Base-by-base conservation (phyloP, 2,113 vertebrate species). In the Microtus oregoni region DNA sequence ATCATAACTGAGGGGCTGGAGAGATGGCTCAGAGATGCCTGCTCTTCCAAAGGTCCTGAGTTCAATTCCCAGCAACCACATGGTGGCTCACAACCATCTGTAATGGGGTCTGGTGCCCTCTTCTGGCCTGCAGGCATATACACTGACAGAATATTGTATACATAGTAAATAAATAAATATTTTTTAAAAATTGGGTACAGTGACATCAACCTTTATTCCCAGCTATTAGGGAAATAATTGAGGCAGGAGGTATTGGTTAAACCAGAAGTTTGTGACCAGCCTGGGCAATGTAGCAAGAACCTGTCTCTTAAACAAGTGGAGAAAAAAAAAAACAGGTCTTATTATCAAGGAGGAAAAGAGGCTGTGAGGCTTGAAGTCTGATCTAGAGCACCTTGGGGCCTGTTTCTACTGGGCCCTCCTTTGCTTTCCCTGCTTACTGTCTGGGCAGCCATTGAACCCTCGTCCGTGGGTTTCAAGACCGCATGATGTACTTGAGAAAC, bases 401-500 rank as follows among this genome's bases (percentile, higher is more conserved):
- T 95, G 14, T 35, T 91, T 67, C 65, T 88, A 5, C 76, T 83
- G 12, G 35, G n/a, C 30, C 14, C 24, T 41, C 14, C 35, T 41
- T 10, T 76, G 35, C 87, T 95, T 79, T 13, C 19, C 96, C 79
- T 91, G n/a, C 85, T 96, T 77, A 24, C 28, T 90, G 20, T 28
- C 79, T 26, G 22, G 28, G 38, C 20, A 41, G 24, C 17, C 47
- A 19, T 83, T 73, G 89, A 55, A 61, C 68, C 76, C 3, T 35
- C 61, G 89, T 75, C 52, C 38, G 72, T 94, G 87, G 76, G 38
- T 89, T 92, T 95, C 70, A 78, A 93, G 58, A 93, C 41, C 13
- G 26, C 10, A 41, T 83, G 52, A 38, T 65, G 35, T 87, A 10
- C 20, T 86, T 55, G 35, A 92, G 52, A 93, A 91, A 75, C 38